Evolutionary conservation across 2,113 vertebrate genomes (phyloP).

Genomic region (Cichladusa arquata): DNA sequence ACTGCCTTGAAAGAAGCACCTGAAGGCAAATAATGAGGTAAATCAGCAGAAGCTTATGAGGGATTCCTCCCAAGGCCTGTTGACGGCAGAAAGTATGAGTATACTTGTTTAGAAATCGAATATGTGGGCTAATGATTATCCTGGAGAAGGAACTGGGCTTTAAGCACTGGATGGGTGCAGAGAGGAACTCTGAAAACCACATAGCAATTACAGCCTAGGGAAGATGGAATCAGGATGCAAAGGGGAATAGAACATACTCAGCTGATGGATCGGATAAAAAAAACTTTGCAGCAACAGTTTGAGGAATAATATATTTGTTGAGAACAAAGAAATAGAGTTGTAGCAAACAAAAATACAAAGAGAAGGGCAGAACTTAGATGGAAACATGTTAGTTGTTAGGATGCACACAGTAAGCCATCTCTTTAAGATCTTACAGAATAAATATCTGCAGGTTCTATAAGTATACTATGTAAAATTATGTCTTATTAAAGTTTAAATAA

Average conservation of each 20-base stretch:
- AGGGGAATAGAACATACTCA: not conserved
- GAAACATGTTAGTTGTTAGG: not conserved
- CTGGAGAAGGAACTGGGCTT: not conserved
- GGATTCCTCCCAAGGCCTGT: not conserved
- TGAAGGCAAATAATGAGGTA: not conserved
- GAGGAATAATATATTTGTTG: not conserved
- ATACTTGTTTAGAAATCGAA: not conserved
- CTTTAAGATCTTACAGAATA: not conserved
- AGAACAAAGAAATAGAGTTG: not conserved
- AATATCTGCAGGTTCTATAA: not conserved
- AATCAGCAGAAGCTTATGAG: not conserved
- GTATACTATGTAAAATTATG: not conserved
- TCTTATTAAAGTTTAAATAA: not conserved
- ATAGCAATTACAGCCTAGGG: not conserved
- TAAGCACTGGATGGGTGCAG: not conserved
- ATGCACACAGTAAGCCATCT: not conserved
- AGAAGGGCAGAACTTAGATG: not conserved
- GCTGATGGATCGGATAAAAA: not conserved
- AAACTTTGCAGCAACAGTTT: not conserved
- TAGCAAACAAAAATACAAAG: not conserved
- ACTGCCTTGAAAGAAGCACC: not conserved
- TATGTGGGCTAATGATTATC: not conserved
- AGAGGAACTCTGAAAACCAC: not conserved
- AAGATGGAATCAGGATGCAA: not conserved
- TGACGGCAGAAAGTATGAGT: not conserved